A percentile compares a stretch with the other conserved stretches of the same genome.
These are phyloP conservation scores for Tachypleus tridentatus DNA, from an alignment of 1,140 invertebrate species.

Conservation along the genomic window DNA sequence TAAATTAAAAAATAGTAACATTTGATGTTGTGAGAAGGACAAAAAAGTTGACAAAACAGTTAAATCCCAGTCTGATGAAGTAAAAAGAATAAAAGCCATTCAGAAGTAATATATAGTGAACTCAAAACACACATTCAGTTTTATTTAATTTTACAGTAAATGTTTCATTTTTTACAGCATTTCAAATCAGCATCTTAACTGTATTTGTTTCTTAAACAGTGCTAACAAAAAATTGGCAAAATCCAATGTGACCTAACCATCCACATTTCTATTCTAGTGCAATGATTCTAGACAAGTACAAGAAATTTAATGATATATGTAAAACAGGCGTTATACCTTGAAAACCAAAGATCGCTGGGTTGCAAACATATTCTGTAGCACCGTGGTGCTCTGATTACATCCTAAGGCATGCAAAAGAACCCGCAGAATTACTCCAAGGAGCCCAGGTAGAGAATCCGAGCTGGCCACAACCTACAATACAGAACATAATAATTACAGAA, in stretches of 20 bases:
- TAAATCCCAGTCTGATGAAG: too few relatives aligned
- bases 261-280: not conserved
- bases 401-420: constrained; percentile 60
- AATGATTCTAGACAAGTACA: constrained; percentile 5
- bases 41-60: too few relatives aligned
- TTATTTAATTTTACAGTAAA: too few relatives aligned
- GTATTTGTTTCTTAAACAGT: not conserved
- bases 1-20: too few relatives aligned
- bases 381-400: constrained; percentile 75
- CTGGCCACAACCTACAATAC: constrained; percentile 44
- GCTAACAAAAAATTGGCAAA: not conserved
- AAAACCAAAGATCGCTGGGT: constrained; percentile 78
- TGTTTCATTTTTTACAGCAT: too few relatives aligned
- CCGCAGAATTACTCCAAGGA: constrained; percentile 66
- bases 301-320: constrained; percentile 6
- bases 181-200: too few relatives aligned
- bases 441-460: constrained; percentile 53
- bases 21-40: too few relatives aligned
- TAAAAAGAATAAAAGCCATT: too few relatives aligned
- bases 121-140: too few relatives aligned
- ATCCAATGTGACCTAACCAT: not conserved
- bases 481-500: constrained; percentile 1
- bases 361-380: constrained; percentile 84
- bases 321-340: constrained; percentile 45
- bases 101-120: too few relatives aligned